Evolutionary conservation across 2,797 vertebrate genomes (phyloP), one percentile per base, ranked within the genome.

Genomic region (Chiroxiphia lanceolata): DNA sequence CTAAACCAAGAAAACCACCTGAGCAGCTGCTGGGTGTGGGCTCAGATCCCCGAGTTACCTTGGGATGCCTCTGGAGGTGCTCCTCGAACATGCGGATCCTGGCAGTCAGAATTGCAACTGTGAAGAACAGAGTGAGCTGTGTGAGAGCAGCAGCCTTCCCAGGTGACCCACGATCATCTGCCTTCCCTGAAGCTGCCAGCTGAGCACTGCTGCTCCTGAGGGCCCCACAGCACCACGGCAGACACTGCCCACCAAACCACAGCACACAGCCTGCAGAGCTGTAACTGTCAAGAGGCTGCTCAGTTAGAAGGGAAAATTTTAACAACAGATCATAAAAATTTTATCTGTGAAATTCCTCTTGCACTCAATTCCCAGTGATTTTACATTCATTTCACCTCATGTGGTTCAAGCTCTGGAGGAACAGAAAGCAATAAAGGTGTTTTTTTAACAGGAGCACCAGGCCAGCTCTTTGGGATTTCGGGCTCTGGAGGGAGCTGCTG

Each of bases 91-190:
- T 99, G 76, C 98, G 98, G 59, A 99, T 99, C 96, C 83, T 98
- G 86, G 98, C 98, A 6, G 99, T 99, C 98, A 99, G 83, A 75
- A 96, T 8, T 56, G 99, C 98, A 97, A 99, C 99, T 99, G 95
- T 31, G 92, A 95, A 89, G 78, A 38, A 92, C 70, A 97, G 83
- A 94, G 80, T 6, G 87, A 95, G 81, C 72, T 20, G 31, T 47
- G 36, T 91, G 87, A 97, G 96, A 95, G 90, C 94, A 94, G 94
- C 74, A 94, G 84, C 71, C 40, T 56, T 8, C 38, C 75, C 59
- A 56, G 54, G 83, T 7, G 65, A 70, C 20, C 22, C 70, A 70
- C 42, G 3, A 38, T 17, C 67, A 47, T 38, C 17, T 77, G 57
- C 67, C 16, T 26, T 20, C 54, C 57, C 38, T 80, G 63, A 4